Base-by-base conservation (phyloP, 1,140 invertebrate species). In the Thalassaphorura encarpata region DNA sequence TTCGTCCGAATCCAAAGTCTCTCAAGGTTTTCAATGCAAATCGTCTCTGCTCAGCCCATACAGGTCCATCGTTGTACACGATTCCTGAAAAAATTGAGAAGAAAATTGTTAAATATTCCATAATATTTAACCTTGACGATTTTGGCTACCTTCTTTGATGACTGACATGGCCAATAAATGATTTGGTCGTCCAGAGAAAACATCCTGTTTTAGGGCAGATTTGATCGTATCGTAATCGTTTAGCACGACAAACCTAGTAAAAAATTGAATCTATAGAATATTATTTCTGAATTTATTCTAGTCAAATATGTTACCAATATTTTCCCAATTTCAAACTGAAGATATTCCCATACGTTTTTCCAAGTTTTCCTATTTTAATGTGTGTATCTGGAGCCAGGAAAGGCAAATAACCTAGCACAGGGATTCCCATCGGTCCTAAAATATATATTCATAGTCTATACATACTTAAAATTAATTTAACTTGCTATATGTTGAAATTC, bases 1-100 rank as follows among this genome's bases (percentile, higher is more conserved):
- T n/a, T n/a, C n/a, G n/a, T n/a, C 62, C 62, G 33, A 64, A 64
- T 0, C 62, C 62, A n/a, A 64, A 46, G 24, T 64, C 60, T 29
- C 60, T 24, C n/a, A 64, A 33, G 2, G 43, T 54, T 49, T 58
- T 57, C 15, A 64, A 24, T 13, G 52, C 19, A 19, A 64, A 64
- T 27, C 59, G 24, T 5, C 62, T 33, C n/a, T 61, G 50, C 31
- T 64, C 62, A 18, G 29, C 18, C 23, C 40, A 41, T 16, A 24
- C 49, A 13, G 41, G 29, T 13, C 55, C 55, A 33, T 58, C 56
- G 19, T 36, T 47, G 33, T 58, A 61, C n/a, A 52, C 58, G 4
- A 64, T 51, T 13, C 62, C 62, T 56, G 36, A 11, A 11, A 48
- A 18, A 4, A 18, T 16, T 13, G 24, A 42, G 39, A 49, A 2